These are phyloP conservation scores for Pituophis catenifer DNA, from an alignment of 2,113 vertebrate species.

Conservation along the genomic window DNA sequence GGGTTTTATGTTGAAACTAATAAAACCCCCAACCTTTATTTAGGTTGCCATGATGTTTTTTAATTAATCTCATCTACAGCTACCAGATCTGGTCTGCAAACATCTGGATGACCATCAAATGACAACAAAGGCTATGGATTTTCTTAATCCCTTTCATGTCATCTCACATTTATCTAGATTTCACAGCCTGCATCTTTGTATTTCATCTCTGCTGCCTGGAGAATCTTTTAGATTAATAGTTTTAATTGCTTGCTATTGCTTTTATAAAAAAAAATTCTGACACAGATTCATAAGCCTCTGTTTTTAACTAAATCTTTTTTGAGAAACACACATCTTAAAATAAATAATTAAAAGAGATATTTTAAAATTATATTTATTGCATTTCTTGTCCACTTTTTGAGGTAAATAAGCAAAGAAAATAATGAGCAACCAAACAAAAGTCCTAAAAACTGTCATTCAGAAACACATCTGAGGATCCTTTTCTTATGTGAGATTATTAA, in stretches of 20 bases:
- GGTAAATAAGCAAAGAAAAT: neutral
- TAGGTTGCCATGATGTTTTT: neutral
- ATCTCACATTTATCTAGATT: neutral
- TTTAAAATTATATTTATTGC: neutral
- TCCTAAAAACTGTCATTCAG: neutral
- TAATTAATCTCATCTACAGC: neutral
- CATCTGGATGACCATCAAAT: neutral
- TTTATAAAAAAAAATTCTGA: neutral
- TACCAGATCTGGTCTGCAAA: neutral
- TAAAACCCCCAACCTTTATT: neutral
- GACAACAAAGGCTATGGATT: neutral
- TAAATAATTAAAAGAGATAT: neutral
- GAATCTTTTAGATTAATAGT: neutral
- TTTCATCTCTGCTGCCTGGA: neutral
- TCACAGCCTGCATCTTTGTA: neutral
- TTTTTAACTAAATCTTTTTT: neutral
- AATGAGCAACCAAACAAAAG: neutral
- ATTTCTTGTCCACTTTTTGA: neutral
- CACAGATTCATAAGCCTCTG: neutral
- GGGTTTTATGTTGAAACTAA: neutral
- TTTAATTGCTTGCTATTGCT: neutral
- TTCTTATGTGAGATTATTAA: neutral
- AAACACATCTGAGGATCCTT: neutral
- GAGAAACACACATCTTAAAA: neutral
- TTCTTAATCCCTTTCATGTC: neutral